phyloP scores from a whole-genome alignment of 1,140 invertebrate species.

The Limonius californicus region DNA sequence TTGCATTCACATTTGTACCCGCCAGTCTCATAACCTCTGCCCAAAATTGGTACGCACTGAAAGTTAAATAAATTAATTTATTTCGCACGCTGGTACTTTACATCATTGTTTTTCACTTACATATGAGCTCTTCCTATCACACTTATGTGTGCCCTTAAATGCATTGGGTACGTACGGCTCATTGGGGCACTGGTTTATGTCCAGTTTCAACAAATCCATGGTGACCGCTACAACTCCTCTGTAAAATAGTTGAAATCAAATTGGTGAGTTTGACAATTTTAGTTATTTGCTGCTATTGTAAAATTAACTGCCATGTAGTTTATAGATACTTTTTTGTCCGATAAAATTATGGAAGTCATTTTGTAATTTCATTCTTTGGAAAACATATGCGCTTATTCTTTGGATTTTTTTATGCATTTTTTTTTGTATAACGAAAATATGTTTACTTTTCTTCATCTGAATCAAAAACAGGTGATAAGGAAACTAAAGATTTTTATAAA shows the following conservation, averaged over 20 bases:
- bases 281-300: background rate
- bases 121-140: slow-evolving; percentile 86
- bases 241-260: no score
- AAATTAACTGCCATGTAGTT: background rate
- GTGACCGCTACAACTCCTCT: slow-evolving; percentile 93
- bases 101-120: slow-evolving; percentile 62
- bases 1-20: slow-evolving; percentile 99
- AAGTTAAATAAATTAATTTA: slow-evolving; percentile 44
- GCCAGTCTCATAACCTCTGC: slow-evolving; percentile 84
- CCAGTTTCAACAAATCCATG: slow-evolving; percentile 84
- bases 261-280: no score
- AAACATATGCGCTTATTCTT: no score
- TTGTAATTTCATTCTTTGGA: no score
- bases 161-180: slow-evolving; percentile 87
- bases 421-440: no score
- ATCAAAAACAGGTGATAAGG: no score
- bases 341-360: no score
- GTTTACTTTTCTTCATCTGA: no score
- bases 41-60: slow-evolving; percentile 91
- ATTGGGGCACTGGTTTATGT: slow-evolving; percentile 94
- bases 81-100: background rate
- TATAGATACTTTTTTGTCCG: background rate
- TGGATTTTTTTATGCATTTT: no score
- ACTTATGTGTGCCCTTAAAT: slow-evolving; percentile 94
- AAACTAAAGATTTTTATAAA: no score